phyloP scores from a whole-genome alignment of 1,140 invertebrate species.

The Anthonomus grandis region DNA sequence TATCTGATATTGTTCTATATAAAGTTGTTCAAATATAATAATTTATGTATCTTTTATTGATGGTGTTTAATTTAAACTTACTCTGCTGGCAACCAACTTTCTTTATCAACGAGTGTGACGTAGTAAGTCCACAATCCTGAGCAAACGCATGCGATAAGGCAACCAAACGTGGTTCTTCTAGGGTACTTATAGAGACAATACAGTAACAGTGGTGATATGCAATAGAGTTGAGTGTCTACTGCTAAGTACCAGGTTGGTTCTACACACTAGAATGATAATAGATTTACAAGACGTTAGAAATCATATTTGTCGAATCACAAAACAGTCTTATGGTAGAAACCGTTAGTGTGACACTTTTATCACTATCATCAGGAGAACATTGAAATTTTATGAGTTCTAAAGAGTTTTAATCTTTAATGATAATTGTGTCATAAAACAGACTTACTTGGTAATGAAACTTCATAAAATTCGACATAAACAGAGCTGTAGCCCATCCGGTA shows the following conservation, averaged over 20 bases:
- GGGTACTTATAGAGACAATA: constrained; percentile 14
- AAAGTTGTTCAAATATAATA: no score
- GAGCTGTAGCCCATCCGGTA: constrained; percentile 24
- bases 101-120: constrained; percentile 1
- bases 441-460: constrained; percentile 18
- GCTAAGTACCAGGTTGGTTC: constrained; percentile 24
- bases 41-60: neutral
- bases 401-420: no score
- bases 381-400: no score
- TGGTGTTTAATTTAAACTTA: constrained; percentile 1
- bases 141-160: neutral
- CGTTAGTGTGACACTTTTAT: no score
- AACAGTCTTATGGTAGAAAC: neutral
- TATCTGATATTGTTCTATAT: no score
- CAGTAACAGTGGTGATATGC: constrained; percentile 17
- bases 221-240: constrained; percentile 27
- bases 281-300: no score
- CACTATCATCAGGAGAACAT: no score
- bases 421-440: no score
- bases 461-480: constrained; percentile 27
- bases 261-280: constrained; percentile 29
- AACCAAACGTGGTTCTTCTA: constrained; percentile 1
- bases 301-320: neutral
- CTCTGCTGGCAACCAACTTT: constrained; percentile 3
- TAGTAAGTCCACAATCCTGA: constrained; percentile 6